phyloP scores from a whole-genome alignment of 2,888 invertebrate species.

The Physocephala rufipes region DNA sequence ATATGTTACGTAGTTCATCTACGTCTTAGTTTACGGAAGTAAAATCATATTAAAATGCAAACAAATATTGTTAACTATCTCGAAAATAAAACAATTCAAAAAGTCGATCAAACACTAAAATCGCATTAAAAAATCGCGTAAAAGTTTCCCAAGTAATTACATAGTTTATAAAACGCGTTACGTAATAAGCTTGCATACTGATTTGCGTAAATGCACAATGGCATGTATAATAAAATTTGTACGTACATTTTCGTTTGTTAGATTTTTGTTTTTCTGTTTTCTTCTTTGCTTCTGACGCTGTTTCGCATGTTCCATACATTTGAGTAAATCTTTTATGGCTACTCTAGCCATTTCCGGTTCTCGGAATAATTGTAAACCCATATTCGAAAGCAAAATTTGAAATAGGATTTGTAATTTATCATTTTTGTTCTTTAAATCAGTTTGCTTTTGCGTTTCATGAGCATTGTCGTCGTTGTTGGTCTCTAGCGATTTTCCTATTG shows the following conservation, averaged over 20 bases:
- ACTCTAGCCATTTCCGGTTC: constrained; percentile 76
- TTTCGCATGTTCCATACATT: constrained; percentile 73
- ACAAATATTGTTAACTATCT: too few species aligned
- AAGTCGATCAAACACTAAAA: too few species aligned
- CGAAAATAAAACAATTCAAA: too few species aligned
- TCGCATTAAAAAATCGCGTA: too few species aligned
- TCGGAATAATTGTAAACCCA: constrained; percentile 77
- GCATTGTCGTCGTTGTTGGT: not conserved
- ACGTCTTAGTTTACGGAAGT: too few species aligned
- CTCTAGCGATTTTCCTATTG: constrained; percentile 41
- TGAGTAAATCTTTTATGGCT: constrained; percentile 76
- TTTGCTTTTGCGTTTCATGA: not conserved
- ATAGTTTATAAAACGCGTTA: too few species aligned
- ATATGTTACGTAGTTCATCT: too few species aligned
- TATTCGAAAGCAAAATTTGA: constrained; percentile 75
- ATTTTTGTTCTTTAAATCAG: constrained; percentile 41
- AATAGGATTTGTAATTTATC: constrained; percentile 73
- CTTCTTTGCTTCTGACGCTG: constrained; percentile 62
- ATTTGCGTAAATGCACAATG: too few species aligned
- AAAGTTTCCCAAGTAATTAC: too few species aligned
- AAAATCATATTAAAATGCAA: too few species aligned
- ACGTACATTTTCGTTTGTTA: constrained; percentile 11
- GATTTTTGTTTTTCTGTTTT: constrained; percentile 12
- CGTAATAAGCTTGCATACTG: too few species aligned
- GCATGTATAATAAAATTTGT: not conserved